Conservation (phyloP, 2,888 invertebrate species). For the Ochropleura plecta region DNA sequence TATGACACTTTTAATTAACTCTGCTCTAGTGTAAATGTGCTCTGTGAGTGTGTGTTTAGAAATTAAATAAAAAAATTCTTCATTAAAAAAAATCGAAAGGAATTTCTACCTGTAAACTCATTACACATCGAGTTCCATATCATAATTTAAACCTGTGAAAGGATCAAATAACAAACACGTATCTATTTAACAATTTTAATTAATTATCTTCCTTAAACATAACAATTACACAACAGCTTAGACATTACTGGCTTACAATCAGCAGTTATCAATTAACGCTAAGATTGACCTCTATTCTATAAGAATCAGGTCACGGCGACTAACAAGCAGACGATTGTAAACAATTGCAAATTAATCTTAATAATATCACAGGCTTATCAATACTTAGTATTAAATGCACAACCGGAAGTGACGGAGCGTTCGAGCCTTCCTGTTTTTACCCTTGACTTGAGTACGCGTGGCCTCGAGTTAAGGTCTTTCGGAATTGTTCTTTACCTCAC, state of each 20-base stretch:
- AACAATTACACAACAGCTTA: slow-evolving; percentile 39
- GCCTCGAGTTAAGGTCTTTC: slow-evolving; percentile 30
- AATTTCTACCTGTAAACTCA: no score
- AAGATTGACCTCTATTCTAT: slow-evolving; percentile 23
- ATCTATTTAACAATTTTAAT: slow-evolving; percentile 12
- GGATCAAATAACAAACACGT: no score
- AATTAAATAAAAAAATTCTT: no score
- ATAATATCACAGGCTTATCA: slow-evolving; percentile 63
- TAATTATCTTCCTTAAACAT: slow-evolving; percentile 25
- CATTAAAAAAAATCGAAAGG: not conserved
- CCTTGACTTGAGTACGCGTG: slow-evolving; percentile 31
- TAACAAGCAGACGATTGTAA: slow-evolving; percentile 37
- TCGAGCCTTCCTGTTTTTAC: slow-evolving; percentile 38
- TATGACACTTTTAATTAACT: slow-evolving; percentile 8
- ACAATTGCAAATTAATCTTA: slow-evolving; percentile 50
- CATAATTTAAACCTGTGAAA: no score
- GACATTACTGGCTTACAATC: slow-evolving; percentile 26
- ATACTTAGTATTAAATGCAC: slow-evolving; percentile 54
- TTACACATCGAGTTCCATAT: no score
- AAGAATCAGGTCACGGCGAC: slow-evolving; percentile 39
- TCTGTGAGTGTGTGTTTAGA: not conserved
- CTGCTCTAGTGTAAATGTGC: not conserved
- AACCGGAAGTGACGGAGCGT: slow-evolving; percentile 33
- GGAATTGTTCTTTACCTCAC: not conserved
- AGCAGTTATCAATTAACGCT: slow-evolving; percentile 1